A percentile compares a stretch with the other conserved stretches of the same genome.
Conservation (phyloP, 2,888 invertebrate species). For the Nebria brevicollis region DNA sequence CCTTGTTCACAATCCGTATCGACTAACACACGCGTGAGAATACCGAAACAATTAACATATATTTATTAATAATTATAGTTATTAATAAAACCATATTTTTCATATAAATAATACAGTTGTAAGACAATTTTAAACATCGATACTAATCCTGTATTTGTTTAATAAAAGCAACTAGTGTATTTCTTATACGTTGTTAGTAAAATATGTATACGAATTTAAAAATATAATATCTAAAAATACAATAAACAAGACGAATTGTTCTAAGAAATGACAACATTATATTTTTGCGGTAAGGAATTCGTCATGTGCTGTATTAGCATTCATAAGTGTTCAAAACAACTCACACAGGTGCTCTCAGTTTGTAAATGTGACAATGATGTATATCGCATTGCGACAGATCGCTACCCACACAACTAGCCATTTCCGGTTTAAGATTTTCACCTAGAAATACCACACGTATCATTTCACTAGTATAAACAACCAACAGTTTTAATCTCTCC, state of each 20-base stretch:
- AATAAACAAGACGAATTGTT: background rate
- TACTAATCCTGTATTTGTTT: no score
- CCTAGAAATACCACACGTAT: background rate
- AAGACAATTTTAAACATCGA: no score
- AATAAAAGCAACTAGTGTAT: no score
- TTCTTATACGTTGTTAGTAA: no score
- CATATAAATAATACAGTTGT: no score
- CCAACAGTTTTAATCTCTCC: background rate
- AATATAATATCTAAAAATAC: background rate
- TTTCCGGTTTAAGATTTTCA: slow-evolving; percentile 14
- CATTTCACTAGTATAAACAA: background rate
- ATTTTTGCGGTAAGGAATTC: slow-evolving; percentile 3
- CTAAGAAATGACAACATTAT: background rate
- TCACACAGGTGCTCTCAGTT: background rate
- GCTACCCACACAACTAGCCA: slow-evolving; percentile 5
- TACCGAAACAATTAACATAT: no score
- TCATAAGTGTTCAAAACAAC: slow-evolving; percentile 13
- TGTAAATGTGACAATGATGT: background rate
- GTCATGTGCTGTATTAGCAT: background rate
- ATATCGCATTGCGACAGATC: slow-evolving; percentile 6
- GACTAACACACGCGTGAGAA: no score
- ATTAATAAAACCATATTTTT: no score
- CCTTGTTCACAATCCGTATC: no score
- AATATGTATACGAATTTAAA: background rate
- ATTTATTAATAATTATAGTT: no score